A percentile compares a stretch with the other conserved stretches of the same genome.
phyloP scores from a whole-genome alignment of 2,797 vertebrate species.

The Propithecus deckenii region DNA sequence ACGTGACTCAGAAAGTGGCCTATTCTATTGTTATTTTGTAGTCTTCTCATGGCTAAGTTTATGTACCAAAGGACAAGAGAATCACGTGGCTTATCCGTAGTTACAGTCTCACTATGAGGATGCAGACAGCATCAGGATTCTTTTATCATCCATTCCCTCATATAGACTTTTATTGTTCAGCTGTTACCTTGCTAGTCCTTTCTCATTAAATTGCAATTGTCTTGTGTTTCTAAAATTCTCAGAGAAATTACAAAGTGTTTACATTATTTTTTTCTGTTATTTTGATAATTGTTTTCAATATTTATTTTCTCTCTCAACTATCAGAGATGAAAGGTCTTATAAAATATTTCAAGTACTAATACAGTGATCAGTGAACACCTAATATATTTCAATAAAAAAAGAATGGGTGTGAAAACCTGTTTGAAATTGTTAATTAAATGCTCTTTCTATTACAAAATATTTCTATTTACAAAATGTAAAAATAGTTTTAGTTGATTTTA shows the following conservation, averaged over 20 bases:
- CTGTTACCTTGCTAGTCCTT: background rate
- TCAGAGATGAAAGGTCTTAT: background rate
- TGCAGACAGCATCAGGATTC: background rate
- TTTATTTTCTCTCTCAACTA: background rate
- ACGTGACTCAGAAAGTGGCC: background rate
- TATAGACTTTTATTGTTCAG: background rate
- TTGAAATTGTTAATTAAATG: background rate
- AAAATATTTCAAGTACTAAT: background rate
- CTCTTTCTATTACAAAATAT: background rate
- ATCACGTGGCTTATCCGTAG: background rate
- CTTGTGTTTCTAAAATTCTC: background rate
- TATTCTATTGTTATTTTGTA: background rate
- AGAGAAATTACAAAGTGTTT: background rate
- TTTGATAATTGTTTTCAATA: background rate
- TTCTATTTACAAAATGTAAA: background rate
- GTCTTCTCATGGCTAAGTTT: background rate
- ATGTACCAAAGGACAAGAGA: background rate
- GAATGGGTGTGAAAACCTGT: background rate
- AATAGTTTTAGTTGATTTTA: conserved; percentile 48
- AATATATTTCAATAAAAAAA: conserved; percentile 25
- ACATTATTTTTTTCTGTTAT: background rate
- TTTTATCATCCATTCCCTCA: background rate
- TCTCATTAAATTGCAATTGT: background rate
- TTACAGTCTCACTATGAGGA: background rate
- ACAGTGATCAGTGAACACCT: background rate